Base-by-base conservation (phyloP, 2,888 invertebrate genomes). In the Galerucella nymphaeae region DNA sequence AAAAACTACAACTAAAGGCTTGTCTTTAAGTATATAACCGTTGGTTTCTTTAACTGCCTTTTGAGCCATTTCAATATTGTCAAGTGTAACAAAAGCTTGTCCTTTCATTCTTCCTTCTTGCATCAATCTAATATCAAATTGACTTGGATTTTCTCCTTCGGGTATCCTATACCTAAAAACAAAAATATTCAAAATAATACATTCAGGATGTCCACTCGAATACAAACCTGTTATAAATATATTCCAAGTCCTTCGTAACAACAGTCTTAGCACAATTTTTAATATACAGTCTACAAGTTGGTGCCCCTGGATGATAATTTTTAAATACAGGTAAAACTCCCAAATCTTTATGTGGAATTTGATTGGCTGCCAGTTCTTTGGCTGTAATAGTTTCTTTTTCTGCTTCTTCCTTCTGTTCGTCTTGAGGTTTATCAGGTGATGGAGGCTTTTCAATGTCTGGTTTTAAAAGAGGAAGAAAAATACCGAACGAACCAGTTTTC, bases 31-130 rank as follows among this genome's bases (percentile, higher is more conserved):
- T 79, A 96, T 89, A 84, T 90, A 96, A 0, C 96, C 97, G 87
- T 97, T 96, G 2, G 96, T 96, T 85, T 95, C 94, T 80, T 90
- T 88, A 0, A 97, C 84, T 11, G 97, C 97, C 76, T 88, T 87
- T 82, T 93, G 90, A 0, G 96, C 95, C 80, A 90, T 87, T 62
- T 88, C 88, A 14, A 91, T 88, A 80, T 89, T 91, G 67, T 95
- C 94, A 69, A 96, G 89, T 0, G 95, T 95, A 0, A 98, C 90
- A 89, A 98, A 98, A 0, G 96, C 97, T 87, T 98, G 98, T 0
- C 97, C 97, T 86, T 97, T 98, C 97, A 98, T 97, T 82, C 96
- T 90, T 0, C 98, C 98, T 85, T 96, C 95, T 83, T 95, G 94
- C 96, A 98, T 96, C 14, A 97, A 89, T 79, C 94, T 90, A 5